Percentiles rank a stretch among this genome's conserved stretches.
Conservation (phyloP, 2,113 vertebrate species). For the Phodopus roborovskii region DNA sequence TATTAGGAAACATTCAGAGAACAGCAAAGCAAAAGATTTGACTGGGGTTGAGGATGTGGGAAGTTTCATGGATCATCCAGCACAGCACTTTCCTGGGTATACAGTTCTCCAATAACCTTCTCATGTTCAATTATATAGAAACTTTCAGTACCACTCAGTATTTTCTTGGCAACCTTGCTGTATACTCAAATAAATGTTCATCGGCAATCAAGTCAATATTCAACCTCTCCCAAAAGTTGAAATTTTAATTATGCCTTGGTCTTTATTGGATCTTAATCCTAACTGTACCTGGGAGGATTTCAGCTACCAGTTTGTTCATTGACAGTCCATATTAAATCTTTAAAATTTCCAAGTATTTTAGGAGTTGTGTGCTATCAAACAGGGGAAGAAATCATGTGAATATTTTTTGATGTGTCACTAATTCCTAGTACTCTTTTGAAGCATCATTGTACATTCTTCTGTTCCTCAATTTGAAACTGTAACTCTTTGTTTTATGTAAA, state of each 20-base stretch:
- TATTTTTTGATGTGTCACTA: not conserved
- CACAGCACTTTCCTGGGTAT: too few species aligned
- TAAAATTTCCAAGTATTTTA: not conserved
- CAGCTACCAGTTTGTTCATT: not conserved
- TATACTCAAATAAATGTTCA: not conserved
- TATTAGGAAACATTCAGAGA: not conserved
- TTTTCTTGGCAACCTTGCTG: not conserved
- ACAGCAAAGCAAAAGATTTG: not conserved
- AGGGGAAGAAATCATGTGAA: not conserved
- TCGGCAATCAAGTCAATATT: not conserved
- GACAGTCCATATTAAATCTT: not conserved
- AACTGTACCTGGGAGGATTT: not conserved
- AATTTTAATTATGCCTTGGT: not conserved
- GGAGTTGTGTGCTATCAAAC: not conserved
- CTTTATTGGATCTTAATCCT: not conserved
- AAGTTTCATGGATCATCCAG: fast-evolving
- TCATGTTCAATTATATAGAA: not conserved
- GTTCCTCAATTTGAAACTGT: not conserved
- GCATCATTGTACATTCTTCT: not conserved
- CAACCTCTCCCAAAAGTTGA: not conserved
- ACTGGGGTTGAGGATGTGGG: fast-evolving
- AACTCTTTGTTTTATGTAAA: slow-evolving; percentile 55
- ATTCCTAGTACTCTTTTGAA: not conserved
- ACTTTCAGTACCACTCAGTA: not conserved
- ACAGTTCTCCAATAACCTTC: fast-evolving